phyloP scores from a whole-genome alignment of 2,888 invertebrate species.

The Troides oblongomaculatus region DNA sequence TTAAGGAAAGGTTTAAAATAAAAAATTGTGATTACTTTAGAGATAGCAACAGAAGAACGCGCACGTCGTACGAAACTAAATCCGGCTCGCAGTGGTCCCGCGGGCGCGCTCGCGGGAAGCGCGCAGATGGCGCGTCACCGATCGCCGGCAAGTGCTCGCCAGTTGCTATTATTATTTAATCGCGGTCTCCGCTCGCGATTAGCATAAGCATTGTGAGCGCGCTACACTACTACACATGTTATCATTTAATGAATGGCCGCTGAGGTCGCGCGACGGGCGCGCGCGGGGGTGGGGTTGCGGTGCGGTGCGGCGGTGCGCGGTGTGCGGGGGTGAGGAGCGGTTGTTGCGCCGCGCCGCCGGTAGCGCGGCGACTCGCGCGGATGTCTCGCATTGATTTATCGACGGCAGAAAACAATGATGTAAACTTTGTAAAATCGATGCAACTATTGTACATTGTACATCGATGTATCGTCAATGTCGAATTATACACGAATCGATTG shows the following conservation, averaged over 20 bases:
- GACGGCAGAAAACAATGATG: background rate
- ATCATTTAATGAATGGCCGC: constrained; percentile 54
- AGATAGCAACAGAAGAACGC: too few species aligned
- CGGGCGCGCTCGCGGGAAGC: constrained; percentile 42
- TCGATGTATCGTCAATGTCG: too few species aligned
- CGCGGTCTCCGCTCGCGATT: constrained; percentile 67
- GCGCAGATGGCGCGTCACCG: constrained; percentile 66
- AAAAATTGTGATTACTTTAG: too few species aligned
- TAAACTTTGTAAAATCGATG: too few species aligned
- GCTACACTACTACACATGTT: constrained; percentile 49
- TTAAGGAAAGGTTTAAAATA: too few species aligned
- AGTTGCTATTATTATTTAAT: constrained; percentile 63
- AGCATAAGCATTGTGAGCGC: constrained; percentile 68
- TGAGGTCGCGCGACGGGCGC: constrained; percentile 39
- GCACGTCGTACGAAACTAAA: background rate
- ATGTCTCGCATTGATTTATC: background rate
- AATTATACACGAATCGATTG: too few species aligned
- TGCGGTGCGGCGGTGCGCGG: background rate
- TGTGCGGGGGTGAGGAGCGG: background rate
- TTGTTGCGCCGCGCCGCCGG: background rate
- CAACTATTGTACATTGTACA: too few species aligned
- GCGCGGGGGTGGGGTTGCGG: background rate
- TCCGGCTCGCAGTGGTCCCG: constrained; percentile 17
- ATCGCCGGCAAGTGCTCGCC: constrained; percentile 51
- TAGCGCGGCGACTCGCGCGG: background rate